Evolutionary conservation across 2,888 invertebrate species (phyloP).

Genomic region (Pristionchus japonicus): DNA sequence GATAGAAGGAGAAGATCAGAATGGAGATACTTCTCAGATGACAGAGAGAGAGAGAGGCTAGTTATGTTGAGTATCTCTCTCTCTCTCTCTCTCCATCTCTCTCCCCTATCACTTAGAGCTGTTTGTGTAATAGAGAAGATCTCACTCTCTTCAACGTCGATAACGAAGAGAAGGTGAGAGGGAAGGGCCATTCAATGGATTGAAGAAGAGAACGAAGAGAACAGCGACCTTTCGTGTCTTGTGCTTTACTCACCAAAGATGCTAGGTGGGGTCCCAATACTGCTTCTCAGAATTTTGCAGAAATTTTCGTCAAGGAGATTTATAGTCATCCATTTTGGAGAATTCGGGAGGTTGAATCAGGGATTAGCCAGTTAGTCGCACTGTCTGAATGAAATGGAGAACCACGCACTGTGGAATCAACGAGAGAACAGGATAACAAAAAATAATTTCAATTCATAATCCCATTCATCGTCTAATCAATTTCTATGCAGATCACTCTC

Average conservation of each 20-base stretch:
- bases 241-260: too few relatives aligned
- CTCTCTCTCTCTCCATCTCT: constrained; percentile 26
- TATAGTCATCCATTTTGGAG: too few relatives aligned
- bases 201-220: neutral
- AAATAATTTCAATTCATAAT: neutral
- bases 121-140: constrained; percentile 41
- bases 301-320: too few relatives aligned
- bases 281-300: too few relatives aligned
- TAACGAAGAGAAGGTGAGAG: neutral
- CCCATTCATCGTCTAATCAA: neutral
- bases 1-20: constrained; percentile 1
- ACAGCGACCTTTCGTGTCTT: too few relatives aligned
- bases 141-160: constrained; percentile 41
- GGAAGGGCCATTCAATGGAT: neutral
- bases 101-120: constrained; percentile 35
- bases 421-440: neutral
- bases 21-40: constrained; percentile 40
- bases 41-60: constrained; percentile 28
- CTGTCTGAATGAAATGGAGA: neutral
- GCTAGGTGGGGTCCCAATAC: too few relatives aligned
- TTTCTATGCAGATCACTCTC: neutral
- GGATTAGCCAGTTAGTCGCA: too few relatives aligned
- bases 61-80: constrained; percentile 39
- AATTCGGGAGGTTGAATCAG: too few relatives aligned
- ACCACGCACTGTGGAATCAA: neutral